A percentile compares a stretch with the other conserved stretches of the same genome.
These are phyloP conservation scores for Drosophila pegasa DNA, from an alignment of 2,888 invertebrate genomes.

Conservation along the genomic window DNA sequence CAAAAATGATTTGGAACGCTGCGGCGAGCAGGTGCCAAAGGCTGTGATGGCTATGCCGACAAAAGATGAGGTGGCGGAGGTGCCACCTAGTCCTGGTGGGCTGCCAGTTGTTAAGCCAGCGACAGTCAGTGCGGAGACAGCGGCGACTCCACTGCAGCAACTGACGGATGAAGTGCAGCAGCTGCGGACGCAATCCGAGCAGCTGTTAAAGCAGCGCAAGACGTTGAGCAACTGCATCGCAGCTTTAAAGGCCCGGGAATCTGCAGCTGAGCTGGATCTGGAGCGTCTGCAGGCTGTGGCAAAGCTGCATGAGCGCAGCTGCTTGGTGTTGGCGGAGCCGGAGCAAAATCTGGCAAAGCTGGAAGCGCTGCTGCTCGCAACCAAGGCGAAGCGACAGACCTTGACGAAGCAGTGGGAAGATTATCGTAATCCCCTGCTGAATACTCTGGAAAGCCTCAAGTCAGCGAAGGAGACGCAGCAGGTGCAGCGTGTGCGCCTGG, in stretches of 20 bases:
- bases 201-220: slow-evolving; percentile 58
- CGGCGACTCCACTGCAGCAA: slow-evolving; percentile 48
- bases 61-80: slow-evolving; percentile 17
- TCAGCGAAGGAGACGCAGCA: slow-evolving; percentile 76
- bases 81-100: neutral
- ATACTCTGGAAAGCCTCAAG: slow-evolving; percentile 78
- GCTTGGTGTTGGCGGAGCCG: slow-evolving; percentile 88
- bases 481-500: slow-evolving; percentile 67
- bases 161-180: slow-evolving; percentile 65
- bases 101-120: slow-evolving; percentile 8
- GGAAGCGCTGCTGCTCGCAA: slow-evolving; percentile 87
- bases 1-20: slow-evolving; percentile 76
- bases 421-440: slow-evolving; percentile 88
- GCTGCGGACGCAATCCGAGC: slow-evolving; percentile 64
- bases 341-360: slow-evolving; percentile 87
- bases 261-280: slow-evolving; percentile 48
- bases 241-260: slow-evolving; percentile 61
- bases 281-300: slow-evolving; percentile 84
- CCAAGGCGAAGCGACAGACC: slow-evolving; percentile 87
- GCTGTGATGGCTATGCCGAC: slow-evolving; percentile 12
- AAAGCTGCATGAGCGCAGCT: slow-evolving; percentile 87
- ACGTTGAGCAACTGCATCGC: slow-evolving; percentile 42
- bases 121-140: neutral
- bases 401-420: slow-evolving; percentile 91
- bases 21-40: slow-evolving; percentile 38